Evolutionary conservation across 2,113 vertebrate species (phyloP).

Genomic region (Puntigrus tetrazona): DNA sequence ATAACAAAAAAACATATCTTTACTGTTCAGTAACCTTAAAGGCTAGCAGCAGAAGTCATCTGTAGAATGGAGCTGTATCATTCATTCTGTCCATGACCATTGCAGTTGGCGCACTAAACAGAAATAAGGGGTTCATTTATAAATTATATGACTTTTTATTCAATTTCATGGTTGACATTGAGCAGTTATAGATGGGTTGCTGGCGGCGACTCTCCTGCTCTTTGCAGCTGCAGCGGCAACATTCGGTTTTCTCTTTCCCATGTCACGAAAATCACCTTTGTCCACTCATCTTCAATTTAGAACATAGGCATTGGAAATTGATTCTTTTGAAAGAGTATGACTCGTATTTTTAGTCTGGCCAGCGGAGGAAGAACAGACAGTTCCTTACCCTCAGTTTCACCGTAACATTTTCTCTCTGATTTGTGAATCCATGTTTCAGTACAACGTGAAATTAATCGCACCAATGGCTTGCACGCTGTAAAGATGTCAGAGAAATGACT

Average conservation of each 20-base stretch:
- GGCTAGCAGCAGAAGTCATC: neutral
- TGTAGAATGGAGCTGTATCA: neutral
- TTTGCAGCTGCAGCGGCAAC: constrained; percentile 17
- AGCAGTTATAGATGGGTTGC: constrained; percentile 48
- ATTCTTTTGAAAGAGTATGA: constrained; percentile 39
- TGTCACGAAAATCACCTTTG: constrained; percentile 49
- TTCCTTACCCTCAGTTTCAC: neutral
- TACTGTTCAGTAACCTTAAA: constrained; percentile 1
- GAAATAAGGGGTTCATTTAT: constrained; percentile 34
- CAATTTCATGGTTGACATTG: constrained; percentile 47
- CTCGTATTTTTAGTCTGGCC: neutral
- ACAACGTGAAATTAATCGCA: neutral
- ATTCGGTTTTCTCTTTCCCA: constrained; percentile 19
- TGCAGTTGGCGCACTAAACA: constrained; percentile 28
- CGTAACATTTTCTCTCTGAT: neutral
- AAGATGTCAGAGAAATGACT: neutral
- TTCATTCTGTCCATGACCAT: constrained; percentile 8
- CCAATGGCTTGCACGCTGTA: neutral
- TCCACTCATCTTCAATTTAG: constrained; percentile 47
- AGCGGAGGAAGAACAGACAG: neutral
- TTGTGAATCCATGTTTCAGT: constrained; percentile 7
- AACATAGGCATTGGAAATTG: constrained; percentile 36
- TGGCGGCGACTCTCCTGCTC: constrained; percentile 13
- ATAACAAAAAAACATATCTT: neutral
- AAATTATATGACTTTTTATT: constrained; percentile 43